A percentile compares a stretch with the other conserved stretches of the same genome.
phyloP scores from a whole-genome alignment of 2,113 vertebrate genomes.

The Delphinapterus leucas region DNA sequence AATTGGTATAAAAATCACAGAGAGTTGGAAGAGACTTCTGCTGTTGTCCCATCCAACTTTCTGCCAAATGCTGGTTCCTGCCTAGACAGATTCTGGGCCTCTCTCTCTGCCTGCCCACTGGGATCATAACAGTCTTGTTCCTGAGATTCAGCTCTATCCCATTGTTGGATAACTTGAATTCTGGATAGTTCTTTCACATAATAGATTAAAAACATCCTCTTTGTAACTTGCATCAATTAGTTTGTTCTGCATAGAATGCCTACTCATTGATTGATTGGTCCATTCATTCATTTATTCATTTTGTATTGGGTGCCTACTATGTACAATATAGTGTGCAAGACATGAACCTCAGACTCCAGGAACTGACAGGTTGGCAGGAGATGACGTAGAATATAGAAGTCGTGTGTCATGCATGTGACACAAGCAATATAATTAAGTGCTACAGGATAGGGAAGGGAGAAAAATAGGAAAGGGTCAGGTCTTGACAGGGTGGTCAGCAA shows the following conservation, averaged over 20 bases:
- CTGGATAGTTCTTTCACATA: not conserved
- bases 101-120: not conserved
- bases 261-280: not conserved
- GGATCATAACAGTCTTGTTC: not conserved
- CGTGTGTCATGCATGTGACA: not conserved
- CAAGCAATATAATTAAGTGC: not conserved
- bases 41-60: not conserved
- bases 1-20: not conserved
- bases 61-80: not conserved
- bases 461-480: not conserved
- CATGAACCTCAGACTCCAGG: not conserved
- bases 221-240: not conserved
- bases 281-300: not conserved
- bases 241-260: not conserved
- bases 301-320: not conserved
- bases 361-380: not conserved
- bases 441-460: not conserved
- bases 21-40: not conserved
- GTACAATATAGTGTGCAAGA: not conserved
- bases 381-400: not conserved
- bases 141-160: not conserved
- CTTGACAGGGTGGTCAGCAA: not conserved
- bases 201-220: not conserved
- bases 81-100: not conserved
- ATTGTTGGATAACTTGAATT: not conserved